Conservation (phyloP, 2,113 vertebrate species). For the Gymnarchus niloticus region DNA sequence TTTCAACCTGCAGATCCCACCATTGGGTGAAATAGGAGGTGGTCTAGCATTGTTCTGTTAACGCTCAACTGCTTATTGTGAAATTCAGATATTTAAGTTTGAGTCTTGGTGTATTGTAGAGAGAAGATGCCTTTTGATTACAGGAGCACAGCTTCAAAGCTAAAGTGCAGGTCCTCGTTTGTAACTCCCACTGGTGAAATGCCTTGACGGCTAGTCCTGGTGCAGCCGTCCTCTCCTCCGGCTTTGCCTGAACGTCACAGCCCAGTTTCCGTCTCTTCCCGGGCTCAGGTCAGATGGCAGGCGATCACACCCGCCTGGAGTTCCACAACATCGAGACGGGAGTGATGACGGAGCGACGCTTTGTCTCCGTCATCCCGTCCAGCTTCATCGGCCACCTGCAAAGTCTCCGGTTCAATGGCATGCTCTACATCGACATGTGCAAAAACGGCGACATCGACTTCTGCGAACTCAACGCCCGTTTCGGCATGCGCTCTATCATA, state of each 20-base stretch:
- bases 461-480: slow-evolving; percentile 93
- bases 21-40: background rate
- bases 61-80: background rate
- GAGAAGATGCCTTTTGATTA: background rate
- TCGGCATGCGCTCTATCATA: slow-evolving; percentile 91
- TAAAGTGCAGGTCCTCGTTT: background rate
- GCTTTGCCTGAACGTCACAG: background rate
- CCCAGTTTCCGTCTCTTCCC: slow-evolving; percentile 26
- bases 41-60: background rate
- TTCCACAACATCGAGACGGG: slow-evolving; percentile 98
- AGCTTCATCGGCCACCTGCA: slow-evolving; percentile 97
- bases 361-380: slow-evolving; percentile 87
- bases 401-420: slow-evolving; percentile 91
- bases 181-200: background rate
- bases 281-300: slow-evolving; percentile 88
- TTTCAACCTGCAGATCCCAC: slow-evolving; percentile 31
- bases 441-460: slow-evolving; percentile 98
- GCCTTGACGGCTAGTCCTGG: background rate
- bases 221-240: background rate
- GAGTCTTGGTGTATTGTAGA: background rate
- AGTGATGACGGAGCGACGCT: slow-evolving; percentile 93
- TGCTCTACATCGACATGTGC: slow-evolving; percentile 97
- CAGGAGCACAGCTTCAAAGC: no score
- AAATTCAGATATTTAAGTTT: background rate
- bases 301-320: slow-evolving; percentile 96